These are phyloP conservation scores for Lethocerus indicus DNA, from an alignment of 1,140 invertebrate species.

Conservation along the genomic window DNA sequence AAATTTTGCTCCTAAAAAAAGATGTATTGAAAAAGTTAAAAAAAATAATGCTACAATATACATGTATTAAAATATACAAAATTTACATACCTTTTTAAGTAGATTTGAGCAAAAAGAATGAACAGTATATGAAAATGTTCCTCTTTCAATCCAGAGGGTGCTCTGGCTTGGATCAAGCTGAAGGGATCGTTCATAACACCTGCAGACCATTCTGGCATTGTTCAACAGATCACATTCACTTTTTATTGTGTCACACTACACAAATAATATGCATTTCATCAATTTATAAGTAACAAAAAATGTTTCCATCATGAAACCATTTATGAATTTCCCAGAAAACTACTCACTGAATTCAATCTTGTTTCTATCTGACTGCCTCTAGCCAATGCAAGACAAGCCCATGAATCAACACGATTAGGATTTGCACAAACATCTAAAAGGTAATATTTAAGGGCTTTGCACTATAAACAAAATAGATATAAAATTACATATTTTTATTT, in stretches of 20 bases:
- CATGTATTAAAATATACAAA: not conserved
- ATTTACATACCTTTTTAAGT: constrained; percentile 42
- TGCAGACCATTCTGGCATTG: constrained; percentile 45
- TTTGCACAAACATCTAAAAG: constrained; percentile 64
- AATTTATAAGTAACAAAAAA: too few relatives aligned
- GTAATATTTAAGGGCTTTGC: constrained; percentile 63
- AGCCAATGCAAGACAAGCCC: constrained; percentile 76
- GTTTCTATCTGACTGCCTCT: constrained; percentile 63
- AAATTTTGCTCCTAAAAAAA: constrained; percentile 23
- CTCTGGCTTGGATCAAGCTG: constrained; percentile 48
- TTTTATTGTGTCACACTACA: constrained; percentile 27
- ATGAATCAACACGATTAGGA: constrained; percentile 68
- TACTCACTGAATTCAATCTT: constrained; percentile 47
- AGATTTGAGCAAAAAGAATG: constrained; percentile 73
- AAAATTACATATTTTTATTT: constrained; percentile 1
- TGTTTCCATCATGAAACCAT: too few relatives aligned
- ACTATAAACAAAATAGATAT: constrained; percentile 19
- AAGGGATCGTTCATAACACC: constrained; percentile 62
- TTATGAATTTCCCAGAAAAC: too few relatives aligned
- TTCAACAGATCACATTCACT: constrained; percentile 52
- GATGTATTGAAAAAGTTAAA: constrained; percentile 26
- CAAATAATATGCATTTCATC: constrained; percentile 17
- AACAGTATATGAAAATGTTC: constrained; percentile 68
- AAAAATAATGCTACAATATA: not conserved
- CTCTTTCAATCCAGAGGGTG: constrained; percentile 77